These are phyloP conservation scores for Ganaspis sp. DNA, from an alignment of 1,140 invertebrate species.

Conservation along the genomic window DNA sequence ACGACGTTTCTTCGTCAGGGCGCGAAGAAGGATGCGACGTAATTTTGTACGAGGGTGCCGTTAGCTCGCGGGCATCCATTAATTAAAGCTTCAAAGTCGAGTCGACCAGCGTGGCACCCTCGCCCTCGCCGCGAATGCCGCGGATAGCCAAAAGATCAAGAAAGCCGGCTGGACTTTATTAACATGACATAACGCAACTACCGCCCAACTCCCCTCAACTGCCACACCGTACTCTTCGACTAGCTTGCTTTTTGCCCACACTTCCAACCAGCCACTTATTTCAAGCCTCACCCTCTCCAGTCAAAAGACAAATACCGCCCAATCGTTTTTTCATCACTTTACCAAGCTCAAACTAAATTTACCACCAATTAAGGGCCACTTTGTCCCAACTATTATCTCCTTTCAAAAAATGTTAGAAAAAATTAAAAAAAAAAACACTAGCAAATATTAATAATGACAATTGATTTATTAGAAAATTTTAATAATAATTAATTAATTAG, in stretches of 20 bases:
- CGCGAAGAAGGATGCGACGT: conserved; percentile 27
- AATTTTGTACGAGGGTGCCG: conserved; percentile 12
- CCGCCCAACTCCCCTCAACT: neutral
- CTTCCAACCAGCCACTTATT: neutral
- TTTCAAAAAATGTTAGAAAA: too few species aligned
- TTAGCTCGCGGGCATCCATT: conserved; percentile 11
- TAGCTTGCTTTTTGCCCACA: neutral
- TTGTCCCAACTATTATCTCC: too few species aligned
- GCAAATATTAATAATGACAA: too few species aligned
- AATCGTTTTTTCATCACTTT: too few species aligned
- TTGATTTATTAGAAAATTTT: too few species aligned
- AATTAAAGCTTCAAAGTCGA: conserved; percentile 25
- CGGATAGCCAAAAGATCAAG: conserved; percentile 12
- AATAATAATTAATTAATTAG: too few species aligned
- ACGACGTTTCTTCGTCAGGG: conserved; percentile 16
- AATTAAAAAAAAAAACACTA: too few species aligned
- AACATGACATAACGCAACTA: conserved; percentile 16
- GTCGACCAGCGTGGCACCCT: neutral
- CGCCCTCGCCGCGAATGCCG: neutral
- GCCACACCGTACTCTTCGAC: neutral
- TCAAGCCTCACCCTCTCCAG: neutral
- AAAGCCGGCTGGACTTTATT: conserved; percentile 26
- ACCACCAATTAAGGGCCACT: too few species aligned
- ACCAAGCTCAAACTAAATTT: too few species aligned
- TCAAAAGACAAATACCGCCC: too few species aligned